Evolutionary conservation across 1,140 invertebrate species (phyloP).

Genomic region (Cotesia typhae): DNA sequence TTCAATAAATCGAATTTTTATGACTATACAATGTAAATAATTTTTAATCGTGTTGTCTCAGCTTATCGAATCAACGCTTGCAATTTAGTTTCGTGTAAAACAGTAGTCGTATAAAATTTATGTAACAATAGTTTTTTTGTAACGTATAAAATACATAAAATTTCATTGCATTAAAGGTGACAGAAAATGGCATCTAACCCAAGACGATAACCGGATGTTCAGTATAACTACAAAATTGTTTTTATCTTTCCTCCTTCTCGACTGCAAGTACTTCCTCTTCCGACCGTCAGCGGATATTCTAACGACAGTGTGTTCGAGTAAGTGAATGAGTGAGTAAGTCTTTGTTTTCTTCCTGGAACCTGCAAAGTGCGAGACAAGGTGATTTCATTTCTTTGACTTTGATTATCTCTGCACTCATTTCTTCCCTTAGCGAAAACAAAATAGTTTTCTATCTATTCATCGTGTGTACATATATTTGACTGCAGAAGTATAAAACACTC

Average conservation of each 20-base stretch:
- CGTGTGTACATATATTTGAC: background rate
- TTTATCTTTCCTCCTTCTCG: constrained; percentile 26
- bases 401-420: constrained; percentile 27
- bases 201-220: constrained; percentile 34
- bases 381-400: constrained; percentile 35
- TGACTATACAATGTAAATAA: too few relatives aligned
- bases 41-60: too few relatives aligned
- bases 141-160: constrained; percentile 12
- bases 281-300: constrained; percentile 12
- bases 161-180: background rate
- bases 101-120: background rate
- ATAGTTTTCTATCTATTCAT: background rate
- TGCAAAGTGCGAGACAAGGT: constrained; percentile 23
- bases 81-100: background rate
- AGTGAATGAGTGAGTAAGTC: background rate
- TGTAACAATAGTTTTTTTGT: constrained; percentile 26
- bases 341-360: constrained; percentile 11
- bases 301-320: background rate
- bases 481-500: background rate
- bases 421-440: background rate
- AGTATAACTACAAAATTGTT: constrained; percentile 35
- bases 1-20: too few relatives aligned
- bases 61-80: too few relatives aligned
- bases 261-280: background rate
- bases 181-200: constrained; percentile 33